Evolutionary conservation across 2,797 vertebrate genomes (phyloP), one percentile per base, ranked within the genome.

Genomic region (Threskiornis aethiopicus): DNA sequence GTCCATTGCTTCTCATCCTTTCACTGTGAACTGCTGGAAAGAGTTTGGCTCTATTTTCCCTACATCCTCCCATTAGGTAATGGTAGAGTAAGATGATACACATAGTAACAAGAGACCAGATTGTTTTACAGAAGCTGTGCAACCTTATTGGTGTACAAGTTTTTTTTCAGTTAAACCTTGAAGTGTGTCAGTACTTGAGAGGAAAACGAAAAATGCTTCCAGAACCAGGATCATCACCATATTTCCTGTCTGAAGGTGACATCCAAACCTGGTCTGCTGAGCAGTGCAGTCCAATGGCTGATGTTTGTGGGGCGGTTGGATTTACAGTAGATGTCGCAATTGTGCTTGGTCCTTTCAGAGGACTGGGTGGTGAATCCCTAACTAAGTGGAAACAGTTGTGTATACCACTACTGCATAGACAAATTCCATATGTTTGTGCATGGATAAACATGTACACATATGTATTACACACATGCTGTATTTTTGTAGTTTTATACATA

Each of bases 251-350:
- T 39, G 17, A 80, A 82, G 4, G 7, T 61, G 16, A 46, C 21
- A 37, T 39, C 29, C 6, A 37, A 7, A n/a, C 5, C 10, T 70
- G 9, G 66, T 87, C 22, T 70, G 15, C 51, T 42, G 29, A 65
- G 6, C n/a, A 57, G 20, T 1, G 1, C 6, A 69, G 13, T 33
- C 20, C 49, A 46, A 26, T 2, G 9, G 7, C 11, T 46, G 20
- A 16, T 26, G 5, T 33, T 73, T 85, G 31, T 55, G 61, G 6
- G 10, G 11, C 0, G 1, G 8, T 24, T 55, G 10, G 8, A 44
- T 80, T 85, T 71, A 66, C 31, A 77, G 22, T 16, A 57, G 52
- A 31, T 78, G 29, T 39, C 5, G 5, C 28, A 79, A 2, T n/a
- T 65, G 10, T 46, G 9, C 6, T 80, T 83, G 25, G 16, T 24